Conservation (phyloP, 2,888 invertebrate species). For the Petrolisthes manimaculis region DNA sequence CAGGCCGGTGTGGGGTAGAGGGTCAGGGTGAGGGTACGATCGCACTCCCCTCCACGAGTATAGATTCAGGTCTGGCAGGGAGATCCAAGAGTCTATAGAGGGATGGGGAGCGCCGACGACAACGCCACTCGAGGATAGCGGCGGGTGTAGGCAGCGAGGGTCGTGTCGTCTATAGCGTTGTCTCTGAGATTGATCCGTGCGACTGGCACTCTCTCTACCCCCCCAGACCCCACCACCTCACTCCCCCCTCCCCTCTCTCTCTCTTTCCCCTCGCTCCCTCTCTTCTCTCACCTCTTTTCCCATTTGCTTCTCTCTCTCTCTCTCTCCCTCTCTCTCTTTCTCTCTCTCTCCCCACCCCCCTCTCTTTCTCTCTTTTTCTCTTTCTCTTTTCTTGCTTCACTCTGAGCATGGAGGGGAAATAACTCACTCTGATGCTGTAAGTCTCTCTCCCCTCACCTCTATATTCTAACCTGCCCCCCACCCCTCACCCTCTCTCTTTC, state of each 20-base stretch:
- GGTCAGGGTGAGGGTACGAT: not conserved
- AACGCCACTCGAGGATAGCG: not conserved
- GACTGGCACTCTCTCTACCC: not conserved
- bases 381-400: not conserved
- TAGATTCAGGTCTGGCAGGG: not conserved
- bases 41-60: not conserved
- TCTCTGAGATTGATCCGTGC: not conserved
- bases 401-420: too few relatives aligned
- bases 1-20: not conserved
- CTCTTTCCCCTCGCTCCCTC: not conserved
- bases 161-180: not conserved
- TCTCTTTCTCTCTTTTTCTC: not conserved
- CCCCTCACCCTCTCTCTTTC: not conserved
- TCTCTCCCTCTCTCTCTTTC: not conserved
- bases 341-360: not conserved
- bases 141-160: not conserved
- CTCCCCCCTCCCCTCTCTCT: not conserved
- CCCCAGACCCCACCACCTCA: not conserved
- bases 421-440: too few relatives aligned
- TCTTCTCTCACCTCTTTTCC: not conserved
- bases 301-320: not conserved
- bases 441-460: too few relatives aligned
- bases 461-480: not conserved
- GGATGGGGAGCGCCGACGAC: not conserved
- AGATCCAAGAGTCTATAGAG: not conserved